Percentiles rank a stretch among this genome's conserved stretches.
phyloP scores from a whole-genome alignment of 2,888 invertebrate genomes.

The Melanotus villosus region DNA sequence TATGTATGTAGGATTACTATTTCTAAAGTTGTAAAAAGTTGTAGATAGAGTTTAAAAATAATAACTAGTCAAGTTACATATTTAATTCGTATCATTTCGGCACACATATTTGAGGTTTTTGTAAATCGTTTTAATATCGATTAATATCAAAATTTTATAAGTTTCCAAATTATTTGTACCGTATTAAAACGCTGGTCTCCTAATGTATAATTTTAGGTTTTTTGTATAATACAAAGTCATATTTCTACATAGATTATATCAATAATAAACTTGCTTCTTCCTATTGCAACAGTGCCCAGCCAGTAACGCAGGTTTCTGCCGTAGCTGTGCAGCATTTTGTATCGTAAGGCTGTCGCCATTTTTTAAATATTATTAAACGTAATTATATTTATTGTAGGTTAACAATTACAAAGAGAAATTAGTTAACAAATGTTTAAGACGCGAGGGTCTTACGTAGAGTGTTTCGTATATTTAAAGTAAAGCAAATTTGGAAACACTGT shows the following conservation, averaged over 20 bases:
- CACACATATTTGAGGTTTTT: constrained; percentile 38
- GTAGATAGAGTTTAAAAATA: constrained; percentile 58
- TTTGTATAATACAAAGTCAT: constrained; percentile 44
- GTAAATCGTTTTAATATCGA: constrained; percentile 14
- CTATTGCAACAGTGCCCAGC: constrained; percentile 60
- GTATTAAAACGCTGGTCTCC: constrained; percentile 9
- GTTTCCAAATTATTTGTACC: background rate
- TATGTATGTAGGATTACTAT: constrained; percentile 56
- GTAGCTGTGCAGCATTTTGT: constrained; percentile 60
- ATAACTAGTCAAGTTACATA: constrained; percentile 47
- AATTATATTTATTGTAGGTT: constrained; percentile 53
- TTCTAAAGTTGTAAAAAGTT: constrained; percentile 58
- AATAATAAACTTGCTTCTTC: constrained; percentile 62
- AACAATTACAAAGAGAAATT: constrained; percentile 42
- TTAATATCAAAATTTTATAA: constrained; percentile 4
- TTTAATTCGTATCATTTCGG: constrained; percentile 53
- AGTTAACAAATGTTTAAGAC: constrained; percentile 44
- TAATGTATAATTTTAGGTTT: constrained; percentile 13
- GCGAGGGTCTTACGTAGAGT: constrained; percentile 14
- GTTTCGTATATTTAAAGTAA: constrained; percentile 3
- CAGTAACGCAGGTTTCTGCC: constrained; percentile 52
- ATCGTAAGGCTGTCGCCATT: constrained; percentile 63
- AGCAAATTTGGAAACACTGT: constrained; percentile 24
- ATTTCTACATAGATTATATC: constrained; percentile 51
- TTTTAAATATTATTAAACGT: constrained; percentile 62